phyloP scores from a whole-genome alignment of 2,888 invertebrate genomes.

The Lepidochitona cinerea region DNA sequence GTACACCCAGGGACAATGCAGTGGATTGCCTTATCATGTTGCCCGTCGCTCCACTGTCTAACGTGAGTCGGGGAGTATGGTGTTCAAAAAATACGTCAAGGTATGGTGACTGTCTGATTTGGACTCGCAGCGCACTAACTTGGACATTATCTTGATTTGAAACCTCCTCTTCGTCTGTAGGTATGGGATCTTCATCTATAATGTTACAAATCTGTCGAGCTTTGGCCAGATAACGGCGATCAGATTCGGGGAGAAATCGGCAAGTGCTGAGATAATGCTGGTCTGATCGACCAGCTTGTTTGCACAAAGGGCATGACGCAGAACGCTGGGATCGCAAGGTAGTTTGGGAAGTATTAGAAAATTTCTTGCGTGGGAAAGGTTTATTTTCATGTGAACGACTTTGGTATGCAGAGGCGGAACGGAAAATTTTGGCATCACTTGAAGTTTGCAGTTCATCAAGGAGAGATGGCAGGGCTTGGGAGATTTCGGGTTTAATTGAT shows the following conservation, averaged over 20 bases:
- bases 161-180: neutral
- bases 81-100: no score
- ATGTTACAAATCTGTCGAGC: neutral
- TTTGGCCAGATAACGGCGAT: neutral
- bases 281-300: neutral
- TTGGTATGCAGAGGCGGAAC: no score
- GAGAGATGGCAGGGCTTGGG: slow-evolving; percentile 9
- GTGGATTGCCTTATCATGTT: no score
- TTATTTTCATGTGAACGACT: no score
- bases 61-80: no score
- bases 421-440: no score
- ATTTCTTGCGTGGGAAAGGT: no score
- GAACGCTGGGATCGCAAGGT: no score
- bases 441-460: slow-evolving; percentile 14
- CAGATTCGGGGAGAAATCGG: neutral
- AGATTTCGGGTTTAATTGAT: slow-evolving; percentile 8
- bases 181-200: neutral
- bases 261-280: neutral
- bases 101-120: neutral
- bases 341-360: no score
- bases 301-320: no score
- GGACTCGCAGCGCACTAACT: neutral
- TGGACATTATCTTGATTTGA: neutral
- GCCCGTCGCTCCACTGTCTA: no score
- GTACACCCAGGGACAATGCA: no score